Evolutionary conservation across 2,797 vertebrate genomes (phyloP).

Genomic region (Bryconaethiops microstoma): DNA sequence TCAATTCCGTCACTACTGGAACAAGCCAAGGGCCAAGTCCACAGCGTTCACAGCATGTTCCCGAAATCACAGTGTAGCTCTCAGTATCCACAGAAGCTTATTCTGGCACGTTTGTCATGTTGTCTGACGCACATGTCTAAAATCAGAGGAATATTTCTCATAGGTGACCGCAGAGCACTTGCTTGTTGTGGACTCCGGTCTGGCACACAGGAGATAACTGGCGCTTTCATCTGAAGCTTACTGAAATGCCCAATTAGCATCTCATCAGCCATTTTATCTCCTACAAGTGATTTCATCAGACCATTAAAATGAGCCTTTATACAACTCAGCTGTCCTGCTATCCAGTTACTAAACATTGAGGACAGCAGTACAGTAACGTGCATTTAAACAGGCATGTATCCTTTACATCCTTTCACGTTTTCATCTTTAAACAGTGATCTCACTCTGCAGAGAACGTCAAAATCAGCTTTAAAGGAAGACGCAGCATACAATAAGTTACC

Average conservation of each 20-base stretch:
- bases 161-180: not conserved
- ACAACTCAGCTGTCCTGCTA: not conserved
- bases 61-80: not conserved
- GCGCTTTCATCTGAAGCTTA: conserved; percentile 1
- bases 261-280: conserved; percentile 24
- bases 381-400: not conserved
- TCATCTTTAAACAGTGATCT: not conserved
- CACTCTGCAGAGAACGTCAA: not conserved
- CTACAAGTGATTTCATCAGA: conserved; percentile 2
- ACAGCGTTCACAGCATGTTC: not conserved
- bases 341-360: not conserved
- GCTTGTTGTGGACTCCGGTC: not conserved
- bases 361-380: not conserved
- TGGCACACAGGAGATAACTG: not conserved
- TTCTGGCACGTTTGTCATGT: not conserved
- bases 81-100: not conserved
- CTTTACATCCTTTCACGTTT: not conserved
- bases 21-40: not conserved
- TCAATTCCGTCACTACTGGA: not conserved
- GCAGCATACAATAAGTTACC: too few species aligned
- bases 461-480: not conserved
- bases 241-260: conserved; percentile 11
- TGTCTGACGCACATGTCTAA: not conserved
- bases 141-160: not conserved
- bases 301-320: conserved; percentile 6